These are phyloP conservation scores for Drosophila neutralis DNA, from an alignment of 2,888 invertebrate genomes.

Conservation along the genomic window DNA sequence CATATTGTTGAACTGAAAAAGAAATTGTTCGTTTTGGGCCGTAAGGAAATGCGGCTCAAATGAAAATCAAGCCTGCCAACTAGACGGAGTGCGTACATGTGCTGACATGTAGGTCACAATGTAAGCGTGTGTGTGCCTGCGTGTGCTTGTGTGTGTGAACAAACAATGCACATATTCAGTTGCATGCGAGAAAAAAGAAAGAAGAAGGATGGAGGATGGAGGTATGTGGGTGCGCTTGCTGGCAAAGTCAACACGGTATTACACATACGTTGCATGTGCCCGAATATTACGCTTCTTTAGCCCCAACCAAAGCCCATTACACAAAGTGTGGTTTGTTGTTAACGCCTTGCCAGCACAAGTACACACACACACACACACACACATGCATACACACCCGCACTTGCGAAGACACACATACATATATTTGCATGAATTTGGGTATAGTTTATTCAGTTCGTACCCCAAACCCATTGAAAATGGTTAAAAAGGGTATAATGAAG, in stretches of 20 bases:
- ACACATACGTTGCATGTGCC: conserved; percentile 52
- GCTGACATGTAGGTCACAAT: conserved; percentile 49
- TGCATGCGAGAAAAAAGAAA: conserved; percentile 17
- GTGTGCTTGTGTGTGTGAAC: conserved; percentile 33
- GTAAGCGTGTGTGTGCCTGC: conserved; percentile 13
- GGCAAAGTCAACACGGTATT: conserved; percentile 67
- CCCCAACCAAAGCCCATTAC: conserved; percentile 64
- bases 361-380: conserved; percentile 8
- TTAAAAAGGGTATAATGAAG: neutral
- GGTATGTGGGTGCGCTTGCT: conserved; percentile 47
- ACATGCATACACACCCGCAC: conserved; percentile 3
- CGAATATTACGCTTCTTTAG: conserved; percentile 40
- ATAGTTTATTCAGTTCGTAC: conserved; percentile 46
- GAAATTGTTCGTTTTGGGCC: conserved; percentile 35
- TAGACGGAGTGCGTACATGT: conserved; percentile 49
- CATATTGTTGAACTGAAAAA: conserved; percentile 34
- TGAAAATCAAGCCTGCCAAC: conserved; percentile 64
- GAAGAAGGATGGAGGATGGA: neutral
- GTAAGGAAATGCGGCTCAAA: conserved; percentile 63
- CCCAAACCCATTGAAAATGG: neutral
- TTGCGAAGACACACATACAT: conserved; percentile 1
- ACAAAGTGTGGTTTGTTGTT: conserved; percentile 73
- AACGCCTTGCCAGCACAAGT: conserved; percentile 59
- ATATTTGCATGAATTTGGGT: conserved; percentile 49
- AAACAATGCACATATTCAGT: conserved; percentile 54